Evolutionary conservation across 2,113 vertebrate species (phyloP).

Genomic region (Tympanuchus pallidicinctus): DNA sequence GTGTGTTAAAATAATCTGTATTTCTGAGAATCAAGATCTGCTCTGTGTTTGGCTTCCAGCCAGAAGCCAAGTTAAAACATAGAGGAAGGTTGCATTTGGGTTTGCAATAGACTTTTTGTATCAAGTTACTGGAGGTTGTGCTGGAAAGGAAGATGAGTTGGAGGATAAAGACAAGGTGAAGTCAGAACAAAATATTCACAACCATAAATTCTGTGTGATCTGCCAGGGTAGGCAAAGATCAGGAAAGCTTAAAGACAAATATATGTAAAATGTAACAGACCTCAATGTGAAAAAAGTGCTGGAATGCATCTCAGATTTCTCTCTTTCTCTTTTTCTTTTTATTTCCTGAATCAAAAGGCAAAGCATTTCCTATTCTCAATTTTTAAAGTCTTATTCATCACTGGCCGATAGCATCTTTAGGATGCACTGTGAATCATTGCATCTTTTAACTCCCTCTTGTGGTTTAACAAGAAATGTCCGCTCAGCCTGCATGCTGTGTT

Average conservation of each 20-base stretch:
- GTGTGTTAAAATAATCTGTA: not conserved
- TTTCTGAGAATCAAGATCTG: constrained; percentile 25
- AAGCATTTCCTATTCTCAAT: not conserved
- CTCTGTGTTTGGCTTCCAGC: not conserved
- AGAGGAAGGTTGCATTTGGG: not conserved
- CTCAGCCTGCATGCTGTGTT: not conserved
- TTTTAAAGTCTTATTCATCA: constrained; percentile 4
- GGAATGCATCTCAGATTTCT: not conserved
- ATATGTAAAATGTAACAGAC: not conserved
- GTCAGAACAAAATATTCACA: not conserved
- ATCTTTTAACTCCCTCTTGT: not conserved
- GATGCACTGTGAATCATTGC: not conserved
- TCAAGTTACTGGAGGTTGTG: not conserved
- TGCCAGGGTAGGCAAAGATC: not conserved
- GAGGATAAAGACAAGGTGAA: not conserved
- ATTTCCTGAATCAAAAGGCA: constrained; percentile 13
- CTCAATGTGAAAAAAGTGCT: not conserved
- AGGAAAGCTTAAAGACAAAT: not conserved
- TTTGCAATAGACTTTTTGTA: not conserved
- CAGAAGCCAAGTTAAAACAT: not conserved
- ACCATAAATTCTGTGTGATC: not conserved
- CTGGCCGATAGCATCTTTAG: not conserved
- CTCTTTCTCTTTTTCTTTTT: too few species aligned
- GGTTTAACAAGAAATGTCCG: not conserved
- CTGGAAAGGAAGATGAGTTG: not conserved